Evolutionary conservation across 2,113 vertebrate genomes (phyloP).

Genomic region (Cathartes aura): DNA sequence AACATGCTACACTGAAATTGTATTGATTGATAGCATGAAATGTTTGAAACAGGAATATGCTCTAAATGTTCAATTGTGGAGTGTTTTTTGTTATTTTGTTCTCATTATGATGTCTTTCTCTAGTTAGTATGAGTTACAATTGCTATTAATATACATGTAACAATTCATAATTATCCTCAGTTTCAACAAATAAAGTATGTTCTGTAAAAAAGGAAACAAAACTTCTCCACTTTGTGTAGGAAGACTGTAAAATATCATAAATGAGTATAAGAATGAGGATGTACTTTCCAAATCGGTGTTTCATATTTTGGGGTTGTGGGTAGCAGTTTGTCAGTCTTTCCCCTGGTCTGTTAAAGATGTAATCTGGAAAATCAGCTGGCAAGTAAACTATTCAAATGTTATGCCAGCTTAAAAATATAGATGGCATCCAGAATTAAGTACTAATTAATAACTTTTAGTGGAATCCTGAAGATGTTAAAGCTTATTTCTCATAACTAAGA

Average conservation of each 20-base stretch:
- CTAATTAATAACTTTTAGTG: neutral
- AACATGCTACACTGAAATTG: neutral
- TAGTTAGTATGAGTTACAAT: neutral
- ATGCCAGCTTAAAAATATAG: neutral
- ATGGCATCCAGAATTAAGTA: neutral
- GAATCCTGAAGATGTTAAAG: neutral
- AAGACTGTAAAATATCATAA: neutral
- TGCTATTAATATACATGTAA: neutral
- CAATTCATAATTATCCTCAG: neutral
- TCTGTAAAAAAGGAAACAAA: neutral
- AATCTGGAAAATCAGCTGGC: neutral
- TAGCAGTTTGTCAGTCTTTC: neutral
- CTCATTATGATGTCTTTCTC: neutral
- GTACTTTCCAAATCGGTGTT: neutral
- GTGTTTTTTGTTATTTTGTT: neutral
- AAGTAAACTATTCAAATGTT: neutral
- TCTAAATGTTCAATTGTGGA: neutral
- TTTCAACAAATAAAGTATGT: neutral
- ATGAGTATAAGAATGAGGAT: neutral
- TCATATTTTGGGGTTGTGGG: neutral
- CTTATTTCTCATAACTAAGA: no score
- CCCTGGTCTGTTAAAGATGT: neutral
- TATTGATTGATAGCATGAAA: neutral
- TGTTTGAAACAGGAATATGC: neutral
- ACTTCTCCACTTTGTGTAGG: neutral